Evolutionary conservation across 23 tunicate genomes (phyloP), one percentile per base, ranked within the genome.

Genomic region (Ascidia mentula): DNA sequence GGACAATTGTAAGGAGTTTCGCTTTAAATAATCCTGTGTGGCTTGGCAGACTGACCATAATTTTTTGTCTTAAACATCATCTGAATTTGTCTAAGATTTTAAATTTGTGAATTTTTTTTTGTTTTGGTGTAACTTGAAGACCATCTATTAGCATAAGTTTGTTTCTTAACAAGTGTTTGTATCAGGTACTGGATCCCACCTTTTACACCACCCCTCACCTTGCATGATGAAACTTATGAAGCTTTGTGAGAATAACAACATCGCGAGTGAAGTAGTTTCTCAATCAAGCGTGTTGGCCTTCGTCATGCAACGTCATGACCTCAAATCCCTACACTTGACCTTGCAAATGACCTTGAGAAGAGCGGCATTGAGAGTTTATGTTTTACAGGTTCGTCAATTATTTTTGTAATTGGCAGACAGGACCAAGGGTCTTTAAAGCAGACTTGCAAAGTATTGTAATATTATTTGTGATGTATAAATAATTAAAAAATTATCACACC

Each of bases 291-390:
- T 87, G 18, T 36, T 87, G 31, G 59, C 91, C 6, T 87, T 87
- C 38, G 82, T 87, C 33, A 87, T 86, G 4, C 86, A 87, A 37
- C 86, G 91, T 0, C 91, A 87, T 36, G 91, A 87, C 28, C 74
- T 87, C 38, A 87, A 87, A 39, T 87, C 91, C n/a, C 36, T 87
- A 22, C 86, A 81, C 30, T 38, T 75, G 39, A 87, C 86, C 31
- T 39, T 87, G 78, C 86, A 81, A 33, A 69, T 87, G 72, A 79
- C 91, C 30, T 40, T 87, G 72, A 42, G 82, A 60, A 81, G 91
- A 69, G 91, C 91, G 1, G 82, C 91, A 1, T 31, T 87, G 77
- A 71, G 91, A 30, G 91, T 87, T 26, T 81, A 87, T 72, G 91
- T 81, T 31, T 36, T 87, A 45, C 86, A 87, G 80, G 91, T 87